Percentiles rank a stretch among this genome's conserved stretches.
Conservation (phyloP, 2,888 invertebrate species). For the Pantelozetes paolii region DNA sequence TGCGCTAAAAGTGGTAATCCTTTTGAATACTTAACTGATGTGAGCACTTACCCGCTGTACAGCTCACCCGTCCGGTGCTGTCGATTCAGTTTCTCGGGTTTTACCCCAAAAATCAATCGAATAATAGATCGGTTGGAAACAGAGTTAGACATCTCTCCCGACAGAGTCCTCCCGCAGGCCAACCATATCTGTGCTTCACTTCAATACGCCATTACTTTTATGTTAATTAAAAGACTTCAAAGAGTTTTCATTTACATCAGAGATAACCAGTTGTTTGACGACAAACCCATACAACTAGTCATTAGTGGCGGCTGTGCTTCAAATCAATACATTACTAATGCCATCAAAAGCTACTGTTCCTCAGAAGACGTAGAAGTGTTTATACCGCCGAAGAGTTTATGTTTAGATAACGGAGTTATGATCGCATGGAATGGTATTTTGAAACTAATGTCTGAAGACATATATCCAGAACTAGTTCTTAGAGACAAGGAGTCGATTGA, state of each 20-base stretch:
- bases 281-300: conserved; percentile 57
- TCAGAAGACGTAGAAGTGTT: conserved; percentile 58
- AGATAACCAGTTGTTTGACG: background rate
- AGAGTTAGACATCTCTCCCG: conserved; percentile 43
- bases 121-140: background rate
- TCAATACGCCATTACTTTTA: conserved; percentile 67
- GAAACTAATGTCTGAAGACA: conserved; percentile 35
- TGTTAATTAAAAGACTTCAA: conserved; percentile 75
- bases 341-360: conserved; percentile 65
- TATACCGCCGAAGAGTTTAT: conserved; percentile 75
- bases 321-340: conserved; percentile 72
- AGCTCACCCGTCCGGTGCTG: conserved; percentile 63
- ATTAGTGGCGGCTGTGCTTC: conserved; percentile 96
- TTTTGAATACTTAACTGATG: conserved; percentile 61
- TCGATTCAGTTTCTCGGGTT: conserved; percentile 84
- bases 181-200: conserved; percentile 78
- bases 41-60: conserved; percentile 59
- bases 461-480: conserved; percentile 9
- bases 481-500: conserved; percentile 14
- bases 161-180: conserved; percentile 46
- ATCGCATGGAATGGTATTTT: conserved; percentile 68
- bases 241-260: conserved; percentile 73
- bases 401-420: conserved; percentile 98
- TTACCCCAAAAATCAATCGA: conserved; percentile 51
- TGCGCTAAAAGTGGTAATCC: conserved; percentile 69